Evolutionary conservation across 1,140 invertebrate species (phyloP), one percentile per base, ranked within the genome.

Genomic region (Zaprionus inermis): DNA sequence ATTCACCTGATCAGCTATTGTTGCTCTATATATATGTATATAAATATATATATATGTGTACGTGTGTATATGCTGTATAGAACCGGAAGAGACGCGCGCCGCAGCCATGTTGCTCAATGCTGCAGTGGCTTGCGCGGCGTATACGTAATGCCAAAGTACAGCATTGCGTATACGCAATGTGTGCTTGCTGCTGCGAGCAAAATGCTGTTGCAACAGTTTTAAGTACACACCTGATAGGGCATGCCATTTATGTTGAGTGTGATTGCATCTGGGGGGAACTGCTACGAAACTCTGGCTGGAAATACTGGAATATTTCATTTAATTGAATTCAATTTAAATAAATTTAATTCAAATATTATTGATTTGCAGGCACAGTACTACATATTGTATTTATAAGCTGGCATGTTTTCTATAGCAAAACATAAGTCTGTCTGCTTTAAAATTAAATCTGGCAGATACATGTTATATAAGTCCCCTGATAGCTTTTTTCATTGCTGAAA

Each of bases 101-200:
- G 34, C 18, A 54, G 41, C 46, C 76, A 76, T 73, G 81, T 84
- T 79, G 56, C 18, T 22, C 63, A 44, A 72, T 63, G 24, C 32
- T 41, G 49, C 64, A 61, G 20, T 14, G 68, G 41, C 32, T 60
- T 24, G 10, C 72, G 59, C 51, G 57, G 70, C 81, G 78, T 84
- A 84, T 83, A 61, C 79, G 79, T 67, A 82, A 82, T 78, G 56
- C 60, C 49, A 14, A 9, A 52, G 10, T 52, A 36, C 32, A 52
- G 70, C 70, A 58, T 41, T 54, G 66, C 81, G 75, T 64, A 85
- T 84, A 69, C 81, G 74, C 74, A 71, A 46, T 61, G 74, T n/a
- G 30, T 28, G 54, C 46, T 65, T 28, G 22, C 60, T 52, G 24
- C 60, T 63, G 20, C 36, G 11, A 0, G n/a, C 44, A 22, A 9